A percentile compares a stretch with the other conserved stretches of the same genome.
Conservation (phyloP, 2,113 vertebrate genomes). For the Oenanthe melanoleuca region DNA sequence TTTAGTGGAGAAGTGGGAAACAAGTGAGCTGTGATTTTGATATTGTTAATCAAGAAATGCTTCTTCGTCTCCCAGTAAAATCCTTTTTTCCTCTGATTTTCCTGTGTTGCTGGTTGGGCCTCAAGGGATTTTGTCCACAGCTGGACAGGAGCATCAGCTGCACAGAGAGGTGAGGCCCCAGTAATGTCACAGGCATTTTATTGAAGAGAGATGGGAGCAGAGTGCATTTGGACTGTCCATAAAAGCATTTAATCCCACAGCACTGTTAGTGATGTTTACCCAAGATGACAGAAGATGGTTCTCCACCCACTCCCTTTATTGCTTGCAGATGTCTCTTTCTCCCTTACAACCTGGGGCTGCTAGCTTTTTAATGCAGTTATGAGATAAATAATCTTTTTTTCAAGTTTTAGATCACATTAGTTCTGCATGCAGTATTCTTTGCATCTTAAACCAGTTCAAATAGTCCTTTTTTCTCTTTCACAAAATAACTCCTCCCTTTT, state of each 20-base stretch:
- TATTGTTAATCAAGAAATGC: not conserved
- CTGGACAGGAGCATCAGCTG: not conserved
- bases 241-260: not conserved
- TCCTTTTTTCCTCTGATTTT: not conserved
- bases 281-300: not conserved
- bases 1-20: not conserved
- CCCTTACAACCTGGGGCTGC: not conserved
- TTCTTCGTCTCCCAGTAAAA: not conserved
- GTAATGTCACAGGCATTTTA: fast-evolving
- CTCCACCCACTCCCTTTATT: conserved; percentile 10
- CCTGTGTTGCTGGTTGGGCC: not conserved
- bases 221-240: not conserved
- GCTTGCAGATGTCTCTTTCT: conserved; percentile 19
- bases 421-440: not conserved
- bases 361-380: not conserved
- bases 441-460: not conserved
- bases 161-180: not conserved
- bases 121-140: not conserved
- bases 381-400: not conserved
- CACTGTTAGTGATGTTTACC: not conserved
- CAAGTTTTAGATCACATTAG: not conserved
- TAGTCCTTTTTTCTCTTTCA: not conserved
- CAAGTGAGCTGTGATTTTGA: not conserved
- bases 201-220: not conserved
- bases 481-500: not conserved